Percentiles rank a stretch among this genome's conserved stretches.
Evolutionary conservation across 1,140 invertebrate species (phyloP).

Genomic region (Drosophila kohkoa): DNA sequence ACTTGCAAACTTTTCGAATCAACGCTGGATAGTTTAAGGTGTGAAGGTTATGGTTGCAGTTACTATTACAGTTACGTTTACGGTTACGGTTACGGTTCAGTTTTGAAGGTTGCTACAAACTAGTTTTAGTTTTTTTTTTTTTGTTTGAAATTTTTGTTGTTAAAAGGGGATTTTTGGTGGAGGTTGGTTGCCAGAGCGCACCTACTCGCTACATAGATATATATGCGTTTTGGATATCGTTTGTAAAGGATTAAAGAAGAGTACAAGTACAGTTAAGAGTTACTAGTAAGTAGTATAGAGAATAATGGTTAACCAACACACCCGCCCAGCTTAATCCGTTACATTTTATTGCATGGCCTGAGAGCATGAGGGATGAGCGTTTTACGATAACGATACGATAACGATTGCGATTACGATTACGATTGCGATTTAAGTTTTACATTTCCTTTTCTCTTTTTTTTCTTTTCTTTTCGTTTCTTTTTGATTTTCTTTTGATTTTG

Average conservation of each 20-base stretch:
- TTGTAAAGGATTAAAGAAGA: constrained; percentile 32
- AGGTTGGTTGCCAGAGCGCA: constrained; percentile 29
- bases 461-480: constrained; percentile 13
- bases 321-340: constrained; percentile 67
- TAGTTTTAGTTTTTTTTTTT: constrained; percentile 39
- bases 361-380: constrained; percentile 60
- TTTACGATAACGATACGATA: constrained; percentile 38
- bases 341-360: constrained; percentile 45
- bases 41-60: constrained; percentile 35
- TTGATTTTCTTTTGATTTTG: constrained; percentile 49
- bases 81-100: constrained; percentile 8
- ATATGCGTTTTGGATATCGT: constrained; percentile 11
- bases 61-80: constrained; percentile 14
- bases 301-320: constrained; percentile 64
- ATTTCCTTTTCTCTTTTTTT: not conserved
- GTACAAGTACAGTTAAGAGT: constrained; percentile 32
- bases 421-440: constrained; percentile 16
- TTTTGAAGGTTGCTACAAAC: constrained; percentile 58
- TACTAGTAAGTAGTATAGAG: constrained; percentile 30
- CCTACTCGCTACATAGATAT: constrained; percentile 41
- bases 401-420: constrained; percentile 41
- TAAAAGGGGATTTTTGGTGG: constrained; percentile 23
- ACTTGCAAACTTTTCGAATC: constrained; percentile 49
- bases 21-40: constrained; percentile 45
- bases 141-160: constrained; percentile 50